Conservation (phyloP, 2,888 invertebrate genomes). For the Drosophila anceps region DNA sequence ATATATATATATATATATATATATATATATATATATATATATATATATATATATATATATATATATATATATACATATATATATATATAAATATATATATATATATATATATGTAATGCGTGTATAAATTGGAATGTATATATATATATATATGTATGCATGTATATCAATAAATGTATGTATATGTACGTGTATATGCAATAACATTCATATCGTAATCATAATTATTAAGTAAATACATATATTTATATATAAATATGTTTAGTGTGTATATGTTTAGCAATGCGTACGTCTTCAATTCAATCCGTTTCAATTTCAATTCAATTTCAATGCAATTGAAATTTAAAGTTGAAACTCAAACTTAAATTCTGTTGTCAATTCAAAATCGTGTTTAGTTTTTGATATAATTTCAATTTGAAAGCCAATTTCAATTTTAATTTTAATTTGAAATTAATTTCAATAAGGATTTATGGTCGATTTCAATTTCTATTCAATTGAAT, state of each 20-base stretch:
- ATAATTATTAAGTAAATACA: constrained; percentile 73
- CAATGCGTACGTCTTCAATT: constrained; percentile 31
- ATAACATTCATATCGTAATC: constrained; percentile 77
- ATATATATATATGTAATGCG: constrained; percentile 51
- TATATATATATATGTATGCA: constrained; percentile 49
- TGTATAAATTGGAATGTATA: constrained; percentile 45
- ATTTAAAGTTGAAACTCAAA: background rate
- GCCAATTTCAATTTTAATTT: background rate
- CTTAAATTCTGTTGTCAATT: background rate
- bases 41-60: constrained; percentile 52
- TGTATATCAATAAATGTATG: constrained; percentile 53
- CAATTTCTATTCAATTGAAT: background rate
- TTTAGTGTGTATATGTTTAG: constrained; percentile 62
- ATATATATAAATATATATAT: constrained; percentile 61
- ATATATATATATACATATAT: constrained; percentile 59
- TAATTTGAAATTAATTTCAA: background rate
- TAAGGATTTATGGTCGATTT: background rate
- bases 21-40: constrained; percentile 51
- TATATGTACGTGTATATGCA: constrained; percentile 70
- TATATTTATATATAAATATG: constrained; percentile 66
- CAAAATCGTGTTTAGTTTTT: constrained; percentile 6
- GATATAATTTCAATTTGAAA: background rate
- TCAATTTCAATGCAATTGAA: background rate
- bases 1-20: constrained; percentile 48
- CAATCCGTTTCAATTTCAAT: constrained; percentile 1